These are phyloP conservation scores for Paguma larvata DNA, from an alignment of 2,797 vertebrate species.

Conservation along the genomic window DNA sequence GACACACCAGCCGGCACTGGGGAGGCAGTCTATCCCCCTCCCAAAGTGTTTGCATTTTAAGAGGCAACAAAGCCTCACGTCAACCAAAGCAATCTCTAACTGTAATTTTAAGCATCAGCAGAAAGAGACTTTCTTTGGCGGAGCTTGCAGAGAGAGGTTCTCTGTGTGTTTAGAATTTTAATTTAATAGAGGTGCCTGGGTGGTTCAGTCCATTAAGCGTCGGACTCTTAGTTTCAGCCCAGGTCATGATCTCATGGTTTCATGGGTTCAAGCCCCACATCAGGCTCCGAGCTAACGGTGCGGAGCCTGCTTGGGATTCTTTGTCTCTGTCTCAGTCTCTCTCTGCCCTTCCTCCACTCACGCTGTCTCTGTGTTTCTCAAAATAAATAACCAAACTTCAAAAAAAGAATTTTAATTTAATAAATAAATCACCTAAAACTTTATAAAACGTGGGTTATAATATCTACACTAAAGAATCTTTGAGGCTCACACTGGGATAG, in stretches of 20 bases:
- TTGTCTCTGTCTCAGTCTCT: too few relatives aligned
- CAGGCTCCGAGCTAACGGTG: too few relatives aligned
- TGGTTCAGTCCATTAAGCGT: too few relatives aligned
- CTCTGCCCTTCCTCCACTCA: too few relatives aligned
- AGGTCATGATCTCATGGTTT: too few relatives aligned
- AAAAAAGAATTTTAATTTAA: background rate
- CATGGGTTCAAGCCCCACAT: too few relatives aligned
- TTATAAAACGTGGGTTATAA: slow-evolving; percentile 26
- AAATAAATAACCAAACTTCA: too few relatives aligned
- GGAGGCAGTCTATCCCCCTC: background rate
- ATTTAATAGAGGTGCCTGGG: background rate
- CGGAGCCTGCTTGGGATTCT: too few relatives aligned
- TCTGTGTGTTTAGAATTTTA: background rate
- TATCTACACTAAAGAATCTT: background rate
- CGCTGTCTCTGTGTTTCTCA: too few relatives aligned
- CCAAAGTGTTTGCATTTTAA: background rate
- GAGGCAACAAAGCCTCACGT: background rate
- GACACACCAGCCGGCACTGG: background rate
- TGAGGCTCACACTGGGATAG: background rate
- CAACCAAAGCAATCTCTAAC: background rate
- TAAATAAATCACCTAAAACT: background rate
- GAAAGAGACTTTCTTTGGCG: background rate
- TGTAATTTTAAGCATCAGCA: background rate
- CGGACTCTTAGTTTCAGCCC: too few relatives aligned
- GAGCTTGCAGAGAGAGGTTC: background rate